Evolutionary conservation across 2,888 invertebrate species (phyloP).

Genomic region (Candidula unifasciata): DNA sequence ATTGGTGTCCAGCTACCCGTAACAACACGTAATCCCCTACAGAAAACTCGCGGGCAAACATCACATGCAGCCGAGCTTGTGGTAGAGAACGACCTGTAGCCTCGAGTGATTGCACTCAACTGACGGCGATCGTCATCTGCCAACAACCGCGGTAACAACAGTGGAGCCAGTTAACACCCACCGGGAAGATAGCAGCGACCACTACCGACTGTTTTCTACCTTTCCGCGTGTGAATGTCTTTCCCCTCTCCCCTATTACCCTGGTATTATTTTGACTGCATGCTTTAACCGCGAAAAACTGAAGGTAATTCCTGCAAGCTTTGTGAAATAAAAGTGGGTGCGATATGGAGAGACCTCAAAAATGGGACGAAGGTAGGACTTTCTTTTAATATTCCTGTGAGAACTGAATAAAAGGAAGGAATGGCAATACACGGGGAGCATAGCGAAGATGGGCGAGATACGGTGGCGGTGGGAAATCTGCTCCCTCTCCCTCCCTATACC

Average conservation of each 20-base stretch:
- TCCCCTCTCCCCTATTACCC: neutral
- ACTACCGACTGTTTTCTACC: slow-evolving; percentile 17
- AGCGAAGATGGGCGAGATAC: neutral
- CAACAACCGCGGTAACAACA: slow-evolving; percentile 9
- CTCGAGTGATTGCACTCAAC: slow-evolving; percentile 27
- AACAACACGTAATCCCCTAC: slow-evolving; percentile 25
- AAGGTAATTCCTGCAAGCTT: slow-evolving; percentile 2
- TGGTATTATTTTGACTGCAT: slow-evolving; percentile 31
- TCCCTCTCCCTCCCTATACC: neutral
- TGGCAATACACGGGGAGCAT: slow-evolving; percentile 1
- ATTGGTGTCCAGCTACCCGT: neutral
- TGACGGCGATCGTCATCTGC: slow-evolving; percentile 29
- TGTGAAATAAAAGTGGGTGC: slow-evolving; percentile 13
- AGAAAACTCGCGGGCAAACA: neutral
- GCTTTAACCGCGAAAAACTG: neutral
- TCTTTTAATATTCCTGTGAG: neutral
- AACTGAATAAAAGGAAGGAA: neutral
- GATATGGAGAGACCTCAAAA: neutral
- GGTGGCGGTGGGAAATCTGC: neutral
- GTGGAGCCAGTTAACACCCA: neutral
- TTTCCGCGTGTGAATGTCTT: neutral
- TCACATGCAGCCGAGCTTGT: slow-evolving; percentile 14
- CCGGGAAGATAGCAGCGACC: neutral
- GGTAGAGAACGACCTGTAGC: slow-evolving; percentile 30
- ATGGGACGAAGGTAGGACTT: neutral